phyloP scores from a whole-genome alignment of 2,888 invertebrate species.

The Caenorhabditis zanzibari region DNA sequence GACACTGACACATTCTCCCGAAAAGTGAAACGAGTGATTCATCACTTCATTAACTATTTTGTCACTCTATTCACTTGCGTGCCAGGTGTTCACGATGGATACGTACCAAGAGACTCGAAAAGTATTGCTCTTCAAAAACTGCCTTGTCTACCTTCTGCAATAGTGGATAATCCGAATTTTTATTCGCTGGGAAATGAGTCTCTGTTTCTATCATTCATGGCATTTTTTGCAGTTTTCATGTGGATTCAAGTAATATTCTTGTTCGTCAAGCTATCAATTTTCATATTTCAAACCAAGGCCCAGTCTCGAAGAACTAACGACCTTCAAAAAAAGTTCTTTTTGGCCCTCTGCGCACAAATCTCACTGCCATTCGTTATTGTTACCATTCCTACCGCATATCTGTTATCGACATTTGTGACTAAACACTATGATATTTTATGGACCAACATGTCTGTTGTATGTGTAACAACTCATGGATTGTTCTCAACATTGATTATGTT shows the following conservation, averaged over 20 bases:
- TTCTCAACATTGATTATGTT: not conserved
- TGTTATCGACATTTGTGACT: not conserved
- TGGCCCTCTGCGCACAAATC: not conserved
- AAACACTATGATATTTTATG: not conserved
- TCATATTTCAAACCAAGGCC: not conserved
- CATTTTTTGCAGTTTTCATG: not conserved
- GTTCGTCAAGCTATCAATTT: not conserved
- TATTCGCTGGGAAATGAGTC: not conserved
- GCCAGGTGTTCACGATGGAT: not conserved
- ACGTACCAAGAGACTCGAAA: not conserved
- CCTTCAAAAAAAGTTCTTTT: constrained; percentile 1
- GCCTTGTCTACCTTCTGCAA: not conserved
- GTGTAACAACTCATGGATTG: not conserved
- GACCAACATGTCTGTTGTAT: not conserved
- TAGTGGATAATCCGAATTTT: not conserved
- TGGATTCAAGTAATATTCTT: not conserved
- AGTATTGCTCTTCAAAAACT: not conserved
- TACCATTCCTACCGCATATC: not conserved
- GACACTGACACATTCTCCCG: not conserved
- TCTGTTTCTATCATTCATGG: not conserved
- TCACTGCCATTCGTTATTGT: not conserved
- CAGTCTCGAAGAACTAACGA: not conserved
- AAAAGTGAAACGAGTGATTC: constrained; percentile 7
- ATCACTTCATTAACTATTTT: constrained; percentile 2
- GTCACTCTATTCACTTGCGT: not conserved